A percentile compares a stretch with the other conserved stretches of the same genome.
phyloP scores from a whole-genome alignment of 1,140 invertebrate genomes.

The Sogatella furcifera region DNA sequence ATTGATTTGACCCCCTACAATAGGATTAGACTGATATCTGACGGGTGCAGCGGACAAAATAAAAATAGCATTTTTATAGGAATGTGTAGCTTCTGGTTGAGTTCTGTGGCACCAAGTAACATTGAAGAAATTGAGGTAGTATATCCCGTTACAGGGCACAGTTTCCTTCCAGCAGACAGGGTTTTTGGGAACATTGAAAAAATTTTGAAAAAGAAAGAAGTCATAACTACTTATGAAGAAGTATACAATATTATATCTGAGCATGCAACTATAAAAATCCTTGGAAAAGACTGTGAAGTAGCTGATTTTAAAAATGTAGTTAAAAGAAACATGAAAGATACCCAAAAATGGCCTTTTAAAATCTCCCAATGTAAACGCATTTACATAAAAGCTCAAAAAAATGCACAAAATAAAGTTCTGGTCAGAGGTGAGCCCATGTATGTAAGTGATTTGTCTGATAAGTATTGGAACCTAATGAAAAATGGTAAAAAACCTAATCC shows the following conservation, averaged over 20 bases:
- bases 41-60: no score
- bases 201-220: constrained; percentile 21
- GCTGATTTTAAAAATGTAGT: constrained; percentile 9
- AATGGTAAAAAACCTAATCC: not conserved
- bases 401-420: constrained; percentile 3
- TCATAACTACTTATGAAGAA: constrained; percentile 13
- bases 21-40: constrained; percentile 20
- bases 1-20: constrained; percentile 16
- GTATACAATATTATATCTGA: constrained; percentile 13
- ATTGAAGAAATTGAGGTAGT: no score
- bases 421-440: constrained; percentile 10
- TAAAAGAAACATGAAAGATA: not conserved
- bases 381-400: constrained; percentile 8
- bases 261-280: constrained; percentile 10
- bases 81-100: not conserved
- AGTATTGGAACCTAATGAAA: not conserved
- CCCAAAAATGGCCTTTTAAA: constrained; percentile 14
- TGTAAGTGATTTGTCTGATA: not conserved
- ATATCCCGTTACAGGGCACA: not conserved
- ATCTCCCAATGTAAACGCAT: constrained; percentile 15
- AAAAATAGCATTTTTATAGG: no score
- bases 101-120: not conserved
- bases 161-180: not conserved
- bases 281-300: constrained; percentile 7
- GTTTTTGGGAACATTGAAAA: constrained; percentile 13